Evolutionary conservation across 1,140 invertebrate genomes (phyloP), one percentile per base, ranked within the genome.

Genomic region (Thaumatotibia leucotreta): DNA sequence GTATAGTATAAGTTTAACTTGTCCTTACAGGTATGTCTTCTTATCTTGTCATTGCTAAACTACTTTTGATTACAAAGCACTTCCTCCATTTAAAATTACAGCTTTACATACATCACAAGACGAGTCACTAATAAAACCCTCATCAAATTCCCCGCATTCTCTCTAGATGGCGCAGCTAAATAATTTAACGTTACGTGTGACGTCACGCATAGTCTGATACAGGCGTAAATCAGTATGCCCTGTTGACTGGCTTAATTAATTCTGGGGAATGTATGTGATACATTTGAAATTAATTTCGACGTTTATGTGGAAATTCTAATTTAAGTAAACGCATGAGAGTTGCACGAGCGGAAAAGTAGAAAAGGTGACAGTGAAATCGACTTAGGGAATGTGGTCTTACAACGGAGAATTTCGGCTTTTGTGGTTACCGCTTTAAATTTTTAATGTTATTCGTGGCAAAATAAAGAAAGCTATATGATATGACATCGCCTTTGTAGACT

Each of bases 191-290:
- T 85, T 75, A 76, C 75, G 76, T 77, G 83, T 87, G 81, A 78
- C 77, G 81, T 82, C 84, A 87, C 80, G 84, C 86, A 81, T 80
- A 73, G 78, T 82, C 79, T 82, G 82, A 73, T 73, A 69, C 70
- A 66, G 78, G 70, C 82, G 86, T 86, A 86, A 86, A 83, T 86
- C 78, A 63, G 73, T 69, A 77, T 77, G 83, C 82, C 84, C 86
- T 77, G 84, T 86, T 88, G 84, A 73, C 39, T 66, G 73, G 73
- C 84, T 86, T 86, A 88, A 88, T 88, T 88, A 88, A 88, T 86
- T 86, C 78, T 78, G 80, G 82, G 82, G 86, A 81, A 84, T 70
- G 64, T 24, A 79, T 74, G 75, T 69, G 77, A 80, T 77, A 77
- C 72, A 45, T 45, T 45, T 45, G 39, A 45, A 45, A 45, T 45